Percentiles rank a stretch among this genome's conserved stretches.
phyloP scores from a whole-genome alignment of 2,888 invertebrate genomes.

The Meteorus colon region DNA sequence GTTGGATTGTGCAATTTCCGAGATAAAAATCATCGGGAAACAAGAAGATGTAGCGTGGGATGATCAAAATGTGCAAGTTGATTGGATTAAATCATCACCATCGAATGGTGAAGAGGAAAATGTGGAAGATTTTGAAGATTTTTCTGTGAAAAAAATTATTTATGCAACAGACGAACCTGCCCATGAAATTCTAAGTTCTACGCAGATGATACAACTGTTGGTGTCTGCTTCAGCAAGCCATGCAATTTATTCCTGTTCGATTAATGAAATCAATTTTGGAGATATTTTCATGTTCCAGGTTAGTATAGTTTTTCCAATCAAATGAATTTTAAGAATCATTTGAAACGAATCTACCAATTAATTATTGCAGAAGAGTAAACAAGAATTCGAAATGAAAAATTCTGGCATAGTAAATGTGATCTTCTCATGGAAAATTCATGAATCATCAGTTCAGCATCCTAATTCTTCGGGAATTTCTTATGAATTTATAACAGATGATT shows the following conservation, averaged over 20 bases:
- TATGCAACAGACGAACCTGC: constrained; percentile 66
- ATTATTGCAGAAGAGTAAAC: constrained; percentile 54
- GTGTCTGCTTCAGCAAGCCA: constrained; percentile 76
- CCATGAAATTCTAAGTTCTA: constrained; percentile 48
- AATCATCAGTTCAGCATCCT: background rate
- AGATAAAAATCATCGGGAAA: constrained; percentile 55
- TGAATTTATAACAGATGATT: background rate
- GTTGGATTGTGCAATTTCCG: constrained; percentile 57
- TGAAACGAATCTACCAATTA: constrained; percentile 13
- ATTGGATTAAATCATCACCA: constrained; percentile 59
- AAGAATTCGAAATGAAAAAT: constrained; percentile 59
- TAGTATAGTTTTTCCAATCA: constrained; percentile 28
- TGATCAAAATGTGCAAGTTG: constrained; percentile 69
- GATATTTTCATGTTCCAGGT: constrained; percentile 78
- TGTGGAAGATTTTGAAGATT: constrained; percentile 26
- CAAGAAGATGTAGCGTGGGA: constrained; percentile 69
- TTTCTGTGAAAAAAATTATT: constrained; percentile 58
- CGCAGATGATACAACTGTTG: constrained; percentile 72
- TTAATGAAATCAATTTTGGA: constrained; percentile 73
- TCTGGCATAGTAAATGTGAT: constrained; percentile 56
- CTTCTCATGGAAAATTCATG: constrained; percentile 58
- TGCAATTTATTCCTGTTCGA: constrained; percentile 73
- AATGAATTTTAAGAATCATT: background rate
- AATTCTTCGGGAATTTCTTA: background rate
- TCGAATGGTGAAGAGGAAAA: background rate